Conservation (phyloP, 2,888 invertebrate species). For the Cosmia pyralina region DNA sequence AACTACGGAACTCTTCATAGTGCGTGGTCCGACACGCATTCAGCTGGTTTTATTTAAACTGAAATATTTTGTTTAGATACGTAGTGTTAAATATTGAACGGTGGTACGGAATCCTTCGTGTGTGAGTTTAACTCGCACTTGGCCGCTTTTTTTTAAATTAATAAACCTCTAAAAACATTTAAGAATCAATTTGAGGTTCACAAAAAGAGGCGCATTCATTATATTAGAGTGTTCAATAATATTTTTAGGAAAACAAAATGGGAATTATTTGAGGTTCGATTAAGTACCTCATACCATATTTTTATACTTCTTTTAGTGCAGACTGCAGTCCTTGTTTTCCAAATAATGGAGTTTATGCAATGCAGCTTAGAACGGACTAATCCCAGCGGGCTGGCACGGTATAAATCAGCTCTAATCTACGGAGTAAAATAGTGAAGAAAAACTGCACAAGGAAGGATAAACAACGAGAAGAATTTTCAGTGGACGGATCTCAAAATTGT, state of each 20-base stretch:
- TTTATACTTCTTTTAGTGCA: not conserved
- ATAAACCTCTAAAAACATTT: no score
- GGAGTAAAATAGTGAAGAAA: conserved; percentile 21
- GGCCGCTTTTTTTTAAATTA: no score
- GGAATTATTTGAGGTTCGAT: not conserved
- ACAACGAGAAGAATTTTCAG: not conserved
- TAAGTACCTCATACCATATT: not conserved
- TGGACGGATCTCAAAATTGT: not conserved
- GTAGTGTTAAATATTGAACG: no score
- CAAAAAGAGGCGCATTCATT: not conserved
- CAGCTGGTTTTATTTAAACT: no score
- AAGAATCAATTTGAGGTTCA: not conserved
- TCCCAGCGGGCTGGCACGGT: conserved; percentile 8
- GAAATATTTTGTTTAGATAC: no score
- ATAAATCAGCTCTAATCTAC: conserved; percentile 37
- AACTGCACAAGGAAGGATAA: conserved; percentile 5
- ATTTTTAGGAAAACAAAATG: not conserved
- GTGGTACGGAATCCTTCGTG: no score
- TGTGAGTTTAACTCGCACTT: no score
- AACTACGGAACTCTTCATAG: no score
- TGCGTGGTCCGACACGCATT: no score
- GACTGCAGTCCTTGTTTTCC: not conserved
- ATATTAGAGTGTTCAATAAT: not conserved
- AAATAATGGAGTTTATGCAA: conserved; percentile 28
- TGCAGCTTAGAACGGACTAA: conserved; percentile 22